phyloP scores from a whole-genome alignment of 2,113 vertebrate species.

The Gavia stellata region DNA sequence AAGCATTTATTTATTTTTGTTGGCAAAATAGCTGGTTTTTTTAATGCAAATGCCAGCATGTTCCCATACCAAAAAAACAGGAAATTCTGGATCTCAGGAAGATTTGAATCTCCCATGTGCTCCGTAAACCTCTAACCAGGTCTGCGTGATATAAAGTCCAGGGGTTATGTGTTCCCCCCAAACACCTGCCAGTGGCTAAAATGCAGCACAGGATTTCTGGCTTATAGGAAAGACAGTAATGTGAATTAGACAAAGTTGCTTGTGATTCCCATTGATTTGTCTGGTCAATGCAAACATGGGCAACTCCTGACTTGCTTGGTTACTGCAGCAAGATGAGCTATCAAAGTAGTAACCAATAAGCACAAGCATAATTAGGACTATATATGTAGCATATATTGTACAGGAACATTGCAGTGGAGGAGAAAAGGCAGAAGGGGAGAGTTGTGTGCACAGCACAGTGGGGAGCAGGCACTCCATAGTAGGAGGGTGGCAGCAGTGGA shows the following conservation, averaged over 20 bases:
- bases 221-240: not conserved
- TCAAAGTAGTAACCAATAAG: not conserved
- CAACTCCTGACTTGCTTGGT: not conserved
- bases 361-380: not conserved
- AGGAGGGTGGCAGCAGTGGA: not conserved
- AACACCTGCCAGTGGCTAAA: not conserved
- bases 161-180: not conserved
- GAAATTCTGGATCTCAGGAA: not conserved
- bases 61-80: not conserved
- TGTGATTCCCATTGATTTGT: not conserved
- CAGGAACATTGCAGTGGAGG: not conserved
- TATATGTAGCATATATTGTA: not conserved
- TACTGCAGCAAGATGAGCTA: not conserved
- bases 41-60: rapidly evolving
- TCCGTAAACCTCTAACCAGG: not conserved
- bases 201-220: not conserved
- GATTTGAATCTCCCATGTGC: not conserved
- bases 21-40: not conserved
- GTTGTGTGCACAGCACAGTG: not conserved
- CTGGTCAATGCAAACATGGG: not conserved
- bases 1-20: not conserved
- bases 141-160: not conserved
- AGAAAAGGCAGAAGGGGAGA: not conserved
- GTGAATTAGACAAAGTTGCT: not conserved
- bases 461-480: not conserved